Conservation (phyloP, 1,140 invertebrate species). For the Oryzaephilus surinamensis region DNA sequence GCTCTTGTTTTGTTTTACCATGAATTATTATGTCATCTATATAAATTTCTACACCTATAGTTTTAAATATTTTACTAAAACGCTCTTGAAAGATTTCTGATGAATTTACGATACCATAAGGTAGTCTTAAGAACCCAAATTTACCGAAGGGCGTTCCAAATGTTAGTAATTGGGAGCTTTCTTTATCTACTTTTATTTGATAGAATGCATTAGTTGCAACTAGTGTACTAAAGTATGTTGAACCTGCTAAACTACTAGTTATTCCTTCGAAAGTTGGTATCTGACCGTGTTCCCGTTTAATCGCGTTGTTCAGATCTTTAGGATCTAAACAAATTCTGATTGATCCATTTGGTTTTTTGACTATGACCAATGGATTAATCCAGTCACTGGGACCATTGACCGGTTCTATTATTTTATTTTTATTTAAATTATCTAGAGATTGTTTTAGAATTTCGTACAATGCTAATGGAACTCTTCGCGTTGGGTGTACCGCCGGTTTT, state of each 20-base stretch:
- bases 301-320: slow-evolving; percentile 10
- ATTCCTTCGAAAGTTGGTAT: slow-evolving; percentile 1
- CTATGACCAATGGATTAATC: slow-evolving; percentile 21
- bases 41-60: slow-evolving; percentile 21
- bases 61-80: slow-evolving; percentile 20
- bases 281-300: background rate
- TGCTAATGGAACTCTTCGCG: background rate
- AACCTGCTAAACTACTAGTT: background rate
- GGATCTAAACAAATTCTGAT: slow-evolving; percentile 11
- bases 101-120: slow-evolving; percentile 28
- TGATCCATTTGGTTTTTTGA: slow-evolving; percentile 5
- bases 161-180: background rate
- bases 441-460: background rate
- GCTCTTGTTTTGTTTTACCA: slow-evolving; percentile 20
- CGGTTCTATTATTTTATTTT: slow-evolving; percentile 22
- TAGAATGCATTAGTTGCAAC: background rate
- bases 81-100: slow-evolving; percentile 29
- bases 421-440: background rate
- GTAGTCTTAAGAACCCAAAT: slow-evolving; percentile 27
- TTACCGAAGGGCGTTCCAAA: slow-evolving; percentile 18
- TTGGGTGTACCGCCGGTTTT: too few relatives aligned
- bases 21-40: slow-evolving; percentile 32
- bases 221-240: background rate
- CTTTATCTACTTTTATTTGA: background rate
- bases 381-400: slow-evolving; percentile 31